Evolutionary conservation across 2,113 vertebrate genomes (phyloP).

Genomic region (Naja naja): DNA sequence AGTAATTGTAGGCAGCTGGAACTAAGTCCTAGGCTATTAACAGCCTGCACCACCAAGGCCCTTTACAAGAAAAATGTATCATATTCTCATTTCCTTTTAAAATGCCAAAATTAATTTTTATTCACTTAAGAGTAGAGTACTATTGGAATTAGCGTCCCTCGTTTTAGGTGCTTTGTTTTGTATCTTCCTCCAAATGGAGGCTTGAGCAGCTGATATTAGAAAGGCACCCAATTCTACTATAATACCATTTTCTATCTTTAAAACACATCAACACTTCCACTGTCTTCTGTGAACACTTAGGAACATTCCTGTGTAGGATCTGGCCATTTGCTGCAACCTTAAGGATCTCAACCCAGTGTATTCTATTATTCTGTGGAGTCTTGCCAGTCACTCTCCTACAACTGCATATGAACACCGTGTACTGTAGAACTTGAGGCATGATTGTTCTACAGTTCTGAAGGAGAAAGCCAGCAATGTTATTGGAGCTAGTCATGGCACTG

Average conservation of each 20-base stretch:
- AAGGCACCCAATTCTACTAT: neutral
- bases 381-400: conserved; percentile 3
- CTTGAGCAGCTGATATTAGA: neutral
- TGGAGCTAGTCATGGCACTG: conserved; percentile 45
- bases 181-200: neutral
- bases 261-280: neutral
- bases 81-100: no score
- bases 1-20: no score
- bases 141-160: neutral
- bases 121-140: neutral
- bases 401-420: conserved; percentile 37
- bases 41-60: no score
- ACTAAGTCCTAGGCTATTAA: no score
- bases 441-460: neutral
- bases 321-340: neutral
- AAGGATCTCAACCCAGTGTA: neutral
- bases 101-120: neutral
- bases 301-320: neutral
- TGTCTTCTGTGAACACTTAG: neutral
- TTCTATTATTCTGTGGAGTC: neutral
- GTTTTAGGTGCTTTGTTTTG: neutral
- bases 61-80: neutral
- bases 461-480: conserved; percentile 53
- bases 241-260: neutral
- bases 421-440: neutral